Conservation (phyloP, 2,113 vertebrate genomes). For the Origma solitaria region DNA sequence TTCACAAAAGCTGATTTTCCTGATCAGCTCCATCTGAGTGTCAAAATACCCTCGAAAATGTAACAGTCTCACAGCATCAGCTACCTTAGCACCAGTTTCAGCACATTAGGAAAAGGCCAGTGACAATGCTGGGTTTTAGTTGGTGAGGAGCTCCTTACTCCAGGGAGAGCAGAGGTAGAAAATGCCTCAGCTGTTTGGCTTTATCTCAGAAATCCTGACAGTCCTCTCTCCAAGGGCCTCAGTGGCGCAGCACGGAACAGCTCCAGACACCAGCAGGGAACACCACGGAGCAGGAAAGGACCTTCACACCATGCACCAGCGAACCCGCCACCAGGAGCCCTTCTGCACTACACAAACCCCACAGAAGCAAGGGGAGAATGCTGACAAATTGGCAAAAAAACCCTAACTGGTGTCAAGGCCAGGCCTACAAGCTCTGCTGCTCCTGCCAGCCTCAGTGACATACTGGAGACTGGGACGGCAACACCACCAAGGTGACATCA, state of each 20-base stretch:
- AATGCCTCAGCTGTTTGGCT: background rate
- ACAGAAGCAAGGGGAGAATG: background rate
- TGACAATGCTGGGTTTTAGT: accelerated
- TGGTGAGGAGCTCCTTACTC: background rate
- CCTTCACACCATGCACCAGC: accelerated
- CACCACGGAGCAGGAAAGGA: background rate
- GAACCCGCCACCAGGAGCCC: accelerated
- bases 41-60: background rate
- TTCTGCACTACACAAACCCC: background rate
- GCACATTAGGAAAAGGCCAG: background rate
- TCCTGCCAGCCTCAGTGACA: background rate
- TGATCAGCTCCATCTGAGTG: background rate
- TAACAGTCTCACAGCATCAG: background rate
- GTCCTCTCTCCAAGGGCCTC: background rate
- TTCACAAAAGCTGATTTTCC: background rate
- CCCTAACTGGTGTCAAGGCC: background rate
- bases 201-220: background rate
- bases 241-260: accelerated
- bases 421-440: background rate
- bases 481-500: accelerated
- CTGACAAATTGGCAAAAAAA: background rate
- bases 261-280: background rate
- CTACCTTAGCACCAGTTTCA: background rate
- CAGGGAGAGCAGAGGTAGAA: background rate
- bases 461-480: background rate